These are phyloP conservation scores for Anticlea derivata DNA, from an alignment of 2,888 invertebrate genomes.

Conservation along the genomic window DNA sequence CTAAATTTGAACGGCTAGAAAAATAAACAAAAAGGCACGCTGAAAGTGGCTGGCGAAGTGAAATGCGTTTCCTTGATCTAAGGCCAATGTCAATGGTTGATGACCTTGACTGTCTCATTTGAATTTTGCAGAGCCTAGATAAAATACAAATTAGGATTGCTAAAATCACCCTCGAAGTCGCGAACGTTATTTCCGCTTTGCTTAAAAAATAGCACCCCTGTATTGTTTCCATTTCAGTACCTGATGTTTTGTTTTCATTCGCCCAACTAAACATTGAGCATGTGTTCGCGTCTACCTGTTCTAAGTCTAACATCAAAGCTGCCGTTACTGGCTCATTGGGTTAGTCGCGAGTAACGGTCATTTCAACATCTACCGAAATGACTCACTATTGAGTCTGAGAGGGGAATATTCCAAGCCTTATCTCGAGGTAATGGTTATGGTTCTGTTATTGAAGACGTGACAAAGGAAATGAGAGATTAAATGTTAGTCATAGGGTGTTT, in stretches of 20 bases:
- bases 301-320: constrained; percentile 37
- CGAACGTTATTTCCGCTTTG: too few species aligned
- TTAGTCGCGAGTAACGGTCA: constrained; percentile 32
- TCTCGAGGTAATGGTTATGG: constrained; percentile 8
- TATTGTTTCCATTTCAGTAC: neutral
- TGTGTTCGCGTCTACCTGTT: constrained; percentile 11
- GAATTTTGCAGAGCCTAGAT: too few species aligned
- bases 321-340: constrained; percentile 51
- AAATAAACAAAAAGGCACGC: constrained; percentile 5
- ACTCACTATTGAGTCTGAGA: constrained; percentile 8
- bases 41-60: too few species aligned
- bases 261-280: neutral
- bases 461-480: constrained; percentile 1
- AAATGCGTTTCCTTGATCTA: constrained; percentile 28
- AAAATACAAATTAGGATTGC: too few species aligned
- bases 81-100: constrained; percentile 14
- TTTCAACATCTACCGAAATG: constrained; percentile 10
- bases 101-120: constrained; percentile 13
- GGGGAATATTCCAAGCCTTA: constrained; percentile 2
- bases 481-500: neutral
- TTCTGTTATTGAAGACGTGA: constrained; percentile 6
- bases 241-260: constrained; percentile 4
- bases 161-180: too few species aligned
- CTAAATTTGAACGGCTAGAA: neutral
- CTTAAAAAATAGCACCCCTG: too few species aligned